These are phyloP conservation scores for Ruditapes philippinarum DNA, from an alignment of 1,140 invertebrate genomes.

Conservation along the genomic window DNA sequence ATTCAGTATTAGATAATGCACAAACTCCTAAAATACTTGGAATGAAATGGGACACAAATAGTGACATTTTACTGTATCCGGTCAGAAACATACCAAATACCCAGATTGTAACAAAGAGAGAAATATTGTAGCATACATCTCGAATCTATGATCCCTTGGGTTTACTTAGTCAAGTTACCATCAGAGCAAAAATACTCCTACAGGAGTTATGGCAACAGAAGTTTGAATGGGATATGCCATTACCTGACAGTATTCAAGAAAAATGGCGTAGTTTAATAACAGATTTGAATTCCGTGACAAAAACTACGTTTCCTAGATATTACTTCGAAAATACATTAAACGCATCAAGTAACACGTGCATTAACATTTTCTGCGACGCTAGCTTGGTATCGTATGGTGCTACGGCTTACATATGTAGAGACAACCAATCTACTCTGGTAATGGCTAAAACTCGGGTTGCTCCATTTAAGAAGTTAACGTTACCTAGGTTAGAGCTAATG, in stretches of 20 bases:
- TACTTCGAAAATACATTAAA: not conserved
- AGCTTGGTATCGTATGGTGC: slow-evolving; percentile 63
- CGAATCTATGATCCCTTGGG: not conserved
- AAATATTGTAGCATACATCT: slow-evolving; percentile 15
- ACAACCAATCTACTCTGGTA: slow-evolving; percentile 27
- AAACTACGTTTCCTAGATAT: not conserved
- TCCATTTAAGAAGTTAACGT: slow-evolving; percentile 26
- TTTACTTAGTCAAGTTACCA: not conserved
- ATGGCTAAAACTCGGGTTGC: slow-evolving; percentile 64
- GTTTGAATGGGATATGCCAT: not conserved
- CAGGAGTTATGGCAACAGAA: slow-evolving; percentile 26
- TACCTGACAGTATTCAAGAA: not conserved
- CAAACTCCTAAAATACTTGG: not conserved
- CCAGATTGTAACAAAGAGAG: not conserved
- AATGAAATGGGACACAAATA: not conserved
- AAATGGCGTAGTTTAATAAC: not conserved
- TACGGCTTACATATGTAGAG: slow-evolving; percentile 13
- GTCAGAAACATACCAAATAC: not conserved
- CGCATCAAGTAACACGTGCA: not conserved
- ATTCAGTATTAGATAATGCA: not conserved
- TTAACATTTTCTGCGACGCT: not conserved
- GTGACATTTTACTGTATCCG: slow-evolving; percentile 7
- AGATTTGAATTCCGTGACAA: slow-evolving; percentile 39
- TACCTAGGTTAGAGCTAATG: slow-evolving; percentile 26
- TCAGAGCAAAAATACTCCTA: slow-evolving; percentile 5